Percentiles rank a stretch among this genome's conserved stretches.
These are phyloP conservation scores for Apis dorsata DNA, from an alignment of 1,140 invertebrate genomes.

Conservation along the genomic window DNA sequence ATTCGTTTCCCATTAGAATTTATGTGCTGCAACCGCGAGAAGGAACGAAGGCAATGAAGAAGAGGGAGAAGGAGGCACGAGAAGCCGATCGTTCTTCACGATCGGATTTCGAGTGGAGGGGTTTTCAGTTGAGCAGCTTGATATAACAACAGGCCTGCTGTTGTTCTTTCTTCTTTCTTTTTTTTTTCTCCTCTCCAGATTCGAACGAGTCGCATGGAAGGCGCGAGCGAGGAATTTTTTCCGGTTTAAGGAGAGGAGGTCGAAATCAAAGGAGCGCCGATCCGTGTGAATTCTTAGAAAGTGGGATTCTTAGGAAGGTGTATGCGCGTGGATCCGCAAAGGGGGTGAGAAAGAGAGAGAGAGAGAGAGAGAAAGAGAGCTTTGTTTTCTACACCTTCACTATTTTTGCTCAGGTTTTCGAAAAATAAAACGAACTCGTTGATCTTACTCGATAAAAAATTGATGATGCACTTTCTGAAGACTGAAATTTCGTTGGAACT, in stretches of 20 bases:
- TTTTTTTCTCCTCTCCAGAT: constrained; percentile 25
- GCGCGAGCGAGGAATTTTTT: neutral
- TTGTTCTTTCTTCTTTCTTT: too few relatives aligned
- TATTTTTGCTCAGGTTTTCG: too few relatives aligned
- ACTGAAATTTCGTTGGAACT: too few relatives aligned
- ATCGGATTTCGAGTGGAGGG: constrained; percentile 43
- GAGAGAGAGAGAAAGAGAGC: too few relatives aligned
- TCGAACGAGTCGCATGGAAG: constrained; percentile 9
- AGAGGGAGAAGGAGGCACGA: constrained; percentile 2
- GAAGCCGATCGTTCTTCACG: constrained; percentile 32
- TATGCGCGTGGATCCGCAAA: neutral
- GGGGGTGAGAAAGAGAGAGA: neutral
- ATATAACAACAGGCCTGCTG: constrained; percentile 14
- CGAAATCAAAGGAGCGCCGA: constrained; percentile 63
- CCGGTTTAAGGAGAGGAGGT: constrained; percentile 30
- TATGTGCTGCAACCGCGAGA: neutral
- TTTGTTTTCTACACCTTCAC: too few relatives aligned
- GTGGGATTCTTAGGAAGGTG: constrained; percentile 24
- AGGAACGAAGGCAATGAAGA: neutral
- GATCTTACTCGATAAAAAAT: too few relatives aligned
- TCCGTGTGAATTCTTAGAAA: constrained; percentile 55
- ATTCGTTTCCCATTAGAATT: constrained; percentile 43
- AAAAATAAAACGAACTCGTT: too few relatives aligned
- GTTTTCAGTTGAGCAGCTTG: constrained; percentile 41
- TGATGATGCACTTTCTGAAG: too few relatives aligned